Evolutionary conservation across 1,140 invertebrate species (phyloP), one percentile per base, ranked within the genome.

Genomic region (Helicoverpa armigera): DNA sequence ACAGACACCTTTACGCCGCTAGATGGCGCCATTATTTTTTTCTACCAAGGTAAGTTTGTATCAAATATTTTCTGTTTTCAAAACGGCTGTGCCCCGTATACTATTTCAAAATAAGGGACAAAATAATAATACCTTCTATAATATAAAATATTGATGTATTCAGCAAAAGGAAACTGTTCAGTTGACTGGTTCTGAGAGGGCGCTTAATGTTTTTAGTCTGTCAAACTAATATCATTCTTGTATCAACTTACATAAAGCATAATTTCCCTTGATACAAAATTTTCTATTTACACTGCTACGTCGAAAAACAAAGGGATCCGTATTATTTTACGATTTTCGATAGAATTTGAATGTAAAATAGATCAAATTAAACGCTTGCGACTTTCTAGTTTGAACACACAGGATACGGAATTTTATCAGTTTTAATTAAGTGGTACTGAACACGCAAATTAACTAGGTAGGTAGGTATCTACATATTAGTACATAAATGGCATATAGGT

Each of bases 301-400:
- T 53, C 29, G 67, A 70, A 70, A 29, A 70, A 70, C 67, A 70
- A 43, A 70, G 67, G 67, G 67, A 23, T 70, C 18, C 3, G 10
- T 70, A 54, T 70, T 43, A 43, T 43, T 43, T 70, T 70, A 29
- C 53, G 23, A 70, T 29, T 53, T 70, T 70, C 67, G 48, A 70
- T 70, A 18, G 67, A 67, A 67, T 70, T 70, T 53, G 13, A 70
- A 70, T 70, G 50, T 67, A n/a, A 18, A 67, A 67, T 67, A 48
- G 16, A 67, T 67, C 48, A 67, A 67, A 67, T 67, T 16, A 11
- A 48, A 67, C 13, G 18, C 23, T 29, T 9, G 18, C 23, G 13
- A n/a, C 61, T 43, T 43, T 65, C 31, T 63, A 35, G 29, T 65
- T 35, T 48, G 48, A 48, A 65, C 63, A 16, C n/a, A 67, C 63